These are phyloP conservation scores for Conus canariensis DNA, from an alignment of 2,888 invertebrate species.

Conservation along the genomic window DNA sequence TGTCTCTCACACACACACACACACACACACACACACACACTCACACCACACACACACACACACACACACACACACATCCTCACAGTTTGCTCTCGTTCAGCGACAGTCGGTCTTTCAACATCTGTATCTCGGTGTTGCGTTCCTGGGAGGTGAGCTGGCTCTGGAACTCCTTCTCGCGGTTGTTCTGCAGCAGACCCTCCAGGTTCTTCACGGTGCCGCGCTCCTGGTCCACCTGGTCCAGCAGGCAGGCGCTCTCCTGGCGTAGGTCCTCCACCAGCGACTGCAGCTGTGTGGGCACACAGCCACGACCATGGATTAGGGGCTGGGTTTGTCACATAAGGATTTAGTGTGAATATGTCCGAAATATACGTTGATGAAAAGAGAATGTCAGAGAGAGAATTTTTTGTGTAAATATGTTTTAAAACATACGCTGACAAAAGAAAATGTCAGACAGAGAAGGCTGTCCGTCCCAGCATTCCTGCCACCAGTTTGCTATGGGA, in stretches of 20 bases:
- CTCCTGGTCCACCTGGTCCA: conserved; percentile 72
- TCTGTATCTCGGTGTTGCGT: conserved; percentile 76
- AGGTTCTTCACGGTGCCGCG: conserved; percentile 72
- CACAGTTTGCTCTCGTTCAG: conserved; percentile 78
- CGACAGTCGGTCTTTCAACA: conserved; percentile 77
- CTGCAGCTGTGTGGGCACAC: conserved; percentile 62
- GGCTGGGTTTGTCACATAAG: not conserved
- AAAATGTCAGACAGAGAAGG: too few relatives aligned
- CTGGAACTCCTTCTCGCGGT: conserved; percentile 79
- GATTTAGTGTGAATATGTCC: too few relatives aligned
- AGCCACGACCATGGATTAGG: too few relatives aligned
- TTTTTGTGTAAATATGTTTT: too few relatives aligned
- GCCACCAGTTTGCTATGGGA: too few relatives aligned
- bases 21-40: conserved; percentile 4
- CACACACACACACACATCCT: conserved; percentile 56
- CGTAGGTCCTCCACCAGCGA: conserved; percentile 70
- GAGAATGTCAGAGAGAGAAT: too few relatives aligned
- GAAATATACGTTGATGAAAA: too few relatives aligned
- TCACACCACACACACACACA: not conserved
- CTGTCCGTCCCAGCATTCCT: too few relatives aligned
- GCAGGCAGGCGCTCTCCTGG: conserved; percentile 72
- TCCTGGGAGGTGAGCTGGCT: conserved; percentile 76
- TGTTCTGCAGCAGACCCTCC: conserved; percentile 75
- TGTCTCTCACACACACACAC: not conserved
- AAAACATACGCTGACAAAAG: too few relatives aligned